Evolutionary conservation across 2,113 vertebrate species (phyloP).

Genomic region (Entosphenus tridentatus): DNA sequence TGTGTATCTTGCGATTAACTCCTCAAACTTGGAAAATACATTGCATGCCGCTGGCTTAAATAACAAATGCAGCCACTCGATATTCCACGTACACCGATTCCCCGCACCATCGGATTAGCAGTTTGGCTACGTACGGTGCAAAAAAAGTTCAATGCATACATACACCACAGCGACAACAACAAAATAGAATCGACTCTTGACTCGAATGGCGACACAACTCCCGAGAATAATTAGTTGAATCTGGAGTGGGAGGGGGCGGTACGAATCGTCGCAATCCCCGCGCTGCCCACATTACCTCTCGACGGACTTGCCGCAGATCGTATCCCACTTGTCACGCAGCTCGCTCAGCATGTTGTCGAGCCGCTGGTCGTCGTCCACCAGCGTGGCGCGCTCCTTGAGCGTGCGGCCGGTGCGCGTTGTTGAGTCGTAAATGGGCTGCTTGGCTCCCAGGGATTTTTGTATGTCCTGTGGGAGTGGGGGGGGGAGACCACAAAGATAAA

Average conservation of each 20-base stretch:
- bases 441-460: conserved; percentile 3
- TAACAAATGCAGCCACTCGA: no score
- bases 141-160: no score
- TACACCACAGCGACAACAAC: no score
- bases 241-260: neutral
- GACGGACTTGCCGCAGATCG: neutral
- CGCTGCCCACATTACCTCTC: neutral
- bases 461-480: neutral
- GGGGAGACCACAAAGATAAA: no score
- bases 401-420: neutral
- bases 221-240: neutral
- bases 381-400: conserved; percentile 3
- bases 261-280: neutral
- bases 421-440: neutral
- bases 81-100: no score
- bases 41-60: no score
- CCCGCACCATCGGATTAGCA: no score
- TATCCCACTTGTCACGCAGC: conserved; percentile 5
- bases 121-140: no score
- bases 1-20: no score
- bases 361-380: conserved; percentile 4
- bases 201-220: no score
- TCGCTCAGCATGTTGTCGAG: conserved; percentile 5
- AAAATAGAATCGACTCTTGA: no score
- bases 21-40: no score